phyloP scores from a whole-genome alignment of 2,113 vertebrate genomes.

The Arothron firmamentum region DNA sequence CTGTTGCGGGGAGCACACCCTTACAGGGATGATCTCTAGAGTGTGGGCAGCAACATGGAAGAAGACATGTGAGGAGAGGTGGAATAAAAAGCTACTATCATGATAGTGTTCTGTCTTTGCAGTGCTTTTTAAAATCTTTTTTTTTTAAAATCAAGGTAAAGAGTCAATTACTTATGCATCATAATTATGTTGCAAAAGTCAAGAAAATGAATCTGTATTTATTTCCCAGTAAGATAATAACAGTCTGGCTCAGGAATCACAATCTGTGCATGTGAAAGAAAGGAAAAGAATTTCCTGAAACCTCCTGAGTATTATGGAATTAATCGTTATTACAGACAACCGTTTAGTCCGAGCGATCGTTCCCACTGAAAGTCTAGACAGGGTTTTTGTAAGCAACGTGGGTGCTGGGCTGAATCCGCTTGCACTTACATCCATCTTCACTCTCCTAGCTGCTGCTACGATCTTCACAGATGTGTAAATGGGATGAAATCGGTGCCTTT shows the following conservation, averaged over 20 bases:
- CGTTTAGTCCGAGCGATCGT: neutral
- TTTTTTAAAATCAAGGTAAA: no score
- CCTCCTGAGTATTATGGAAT: neutral
- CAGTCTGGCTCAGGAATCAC: no score
- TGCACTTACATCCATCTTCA: neutral
- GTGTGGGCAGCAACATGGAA: no score
- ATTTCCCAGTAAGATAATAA: no score
- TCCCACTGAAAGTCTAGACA: neutral
- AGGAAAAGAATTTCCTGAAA: neutral
- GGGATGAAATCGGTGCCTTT: neutral
- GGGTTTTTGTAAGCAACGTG: neutral
- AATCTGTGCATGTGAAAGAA: neutral
- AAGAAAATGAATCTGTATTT: no score
- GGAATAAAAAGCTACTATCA: no score
- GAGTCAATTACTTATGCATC: no score
- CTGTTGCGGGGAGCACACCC: neutral
- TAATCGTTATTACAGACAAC: neutral
- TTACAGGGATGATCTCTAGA: neutral
- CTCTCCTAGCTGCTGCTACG: neutral
- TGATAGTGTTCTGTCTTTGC: no score
- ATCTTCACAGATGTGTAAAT: neutral
- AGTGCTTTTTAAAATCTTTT: no score
- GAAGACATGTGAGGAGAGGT: no score
- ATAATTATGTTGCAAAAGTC: no score
- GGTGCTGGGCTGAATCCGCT: neutral